Base-by-base conservation (phyloP, 2,888 invertebrate species). In the Acrobasis consociella region DNA sequence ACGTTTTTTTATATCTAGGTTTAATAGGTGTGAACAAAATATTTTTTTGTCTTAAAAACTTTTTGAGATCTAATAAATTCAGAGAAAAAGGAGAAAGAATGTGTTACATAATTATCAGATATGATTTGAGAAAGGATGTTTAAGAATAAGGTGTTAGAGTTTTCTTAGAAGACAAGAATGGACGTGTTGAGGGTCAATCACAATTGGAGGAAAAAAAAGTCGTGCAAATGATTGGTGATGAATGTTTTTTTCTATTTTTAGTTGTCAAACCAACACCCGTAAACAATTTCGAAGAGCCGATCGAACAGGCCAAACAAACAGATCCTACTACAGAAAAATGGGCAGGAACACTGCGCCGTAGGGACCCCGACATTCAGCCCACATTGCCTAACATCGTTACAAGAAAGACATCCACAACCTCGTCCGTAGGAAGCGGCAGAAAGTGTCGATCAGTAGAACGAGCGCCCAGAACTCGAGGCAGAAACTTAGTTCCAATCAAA, bases 281-380 rank as follows among this genome's bases (percentile, higher is more conserved):
- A 1, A 77, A 71, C 56, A 72, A 74, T 42, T 85, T 89, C 62
- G 75, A 78, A n/a, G 72, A 76, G 53, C 72, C 91, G 15, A 64
- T 70, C 49, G 90, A 91, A 49, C 81, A 82, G 61, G 65, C 69
- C 13, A 91, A 91, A 71, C 87, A 80, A 53, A 55, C 82, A 58
- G 90, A 92, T 60, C 92, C 90, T 0, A 90, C 90, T 0, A 94
- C 94, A 65, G 95, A 95, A 71, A 94, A 94, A 76, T 95, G 95
- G 95, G 94, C 94, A n/a, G 94, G 94, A 0, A 94, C 95, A 9
- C 81, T 95, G 13, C 86, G 95, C 8, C 93, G 94, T 66, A 88
- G 95, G 61, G 95, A 95, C 80, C 94, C 95, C 0, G 94, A 95
- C 71, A 83, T 95, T 15, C 94, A 95, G 73, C 94, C 95, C 0